Evolutionary conservation across 2,888 invertebrate genomes (phyloP).

Genomic region (Bibio marci): DNA sequence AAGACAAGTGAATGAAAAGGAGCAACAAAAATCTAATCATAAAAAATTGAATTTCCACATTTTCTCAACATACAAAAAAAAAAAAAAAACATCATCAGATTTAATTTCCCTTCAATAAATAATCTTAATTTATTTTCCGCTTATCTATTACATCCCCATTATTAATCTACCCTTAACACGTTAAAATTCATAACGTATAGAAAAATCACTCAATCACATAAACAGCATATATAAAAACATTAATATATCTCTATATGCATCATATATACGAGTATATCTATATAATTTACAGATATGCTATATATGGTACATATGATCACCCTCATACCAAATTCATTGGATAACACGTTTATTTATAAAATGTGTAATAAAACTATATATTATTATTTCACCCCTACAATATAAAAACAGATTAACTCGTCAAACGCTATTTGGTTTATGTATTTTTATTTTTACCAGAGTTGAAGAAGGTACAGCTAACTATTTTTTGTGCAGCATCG

Average conservation of each 20-base stretch:
- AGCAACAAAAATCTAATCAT: too few relatives aligned
- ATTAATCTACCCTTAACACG: conserved; percentile 3
- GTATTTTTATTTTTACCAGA: too few relatives aligned
- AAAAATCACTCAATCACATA: conserved; percentile 11
- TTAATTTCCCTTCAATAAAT: conserved; percentile 6
- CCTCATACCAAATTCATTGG: too few relatives aligned
- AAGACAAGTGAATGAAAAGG: too few relatives aligned
- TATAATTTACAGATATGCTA: background rate
- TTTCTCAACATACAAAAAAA: too few relatives aligned
- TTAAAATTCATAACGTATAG: conserved; percentile 12
- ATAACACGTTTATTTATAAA: background rate
- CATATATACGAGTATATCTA: background rate
- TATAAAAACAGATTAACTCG: conserved; percentile 14
- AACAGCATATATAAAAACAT: conserved; percentile 1
- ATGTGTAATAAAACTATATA: conserved; percentile 1
- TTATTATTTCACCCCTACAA: conserved; percentile 2
- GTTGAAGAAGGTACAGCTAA: too few relatives aligned
- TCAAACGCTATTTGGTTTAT: conserved; percentile 12
- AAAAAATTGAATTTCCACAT: too few relatives aligned
- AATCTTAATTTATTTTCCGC: conserved; percentile 6
- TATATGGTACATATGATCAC: too few relatives aligned
- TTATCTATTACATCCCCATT: conserved; percentile 6
- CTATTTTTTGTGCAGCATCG: too few relatives aligned
- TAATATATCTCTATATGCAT: background rate
- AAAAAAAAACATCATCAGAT: conserved; percentile 2